Conservation (phyloP, 92 coral and sea anemone species). For the Nematostella vectensis region DNA sequence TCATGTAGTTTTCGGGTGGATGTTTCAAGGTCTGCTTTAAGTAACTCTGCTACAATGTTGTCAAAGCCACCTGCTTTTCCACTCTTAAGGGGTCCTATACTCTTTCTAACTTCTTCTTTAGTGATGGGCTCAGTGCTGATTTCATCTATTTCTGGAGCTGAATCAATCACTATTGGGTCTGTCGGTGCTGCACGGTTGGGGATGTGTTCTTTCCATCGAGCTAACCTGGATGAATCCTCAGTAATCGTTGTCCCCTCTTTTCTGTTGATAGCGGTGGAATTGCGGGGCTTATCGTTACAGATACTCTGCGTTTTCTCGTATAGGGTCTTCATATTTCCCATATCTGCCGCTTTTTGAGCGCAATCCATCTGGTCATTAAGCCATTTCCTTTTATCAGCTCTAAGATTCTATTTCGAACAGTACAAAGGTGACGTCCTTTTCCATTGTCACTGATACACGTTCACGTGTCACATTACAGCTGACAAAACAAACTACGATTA, state of each 20-base stretch:
- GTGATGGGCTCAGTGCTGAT: conserved; percentile 10
- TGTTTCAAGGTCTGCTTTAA: not conserved
- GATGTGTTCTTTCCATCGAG: conserved; percentile 13
- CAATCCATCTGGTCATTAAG: conserved; percentile 2
- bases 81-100: not conserved
- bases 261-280: not conserved
- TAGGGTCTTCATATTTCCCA: conserved; percentile 4
- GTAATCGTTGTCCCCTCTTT: not conserved
- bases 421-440: too few relatives aligned
- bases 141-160: not conserved
- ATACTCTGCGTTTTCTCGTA: conserved; percentile 6
- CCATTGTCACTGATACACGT: too few relatives aligned
- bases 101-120: not conserved
- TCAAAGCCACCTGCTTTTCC: conserved; percentile 7
- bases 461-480: too few relatives aligned
- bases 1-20: too few relatives aligned
- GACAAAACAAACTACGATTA: too few relatives aligned
- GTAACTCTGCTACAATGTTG: conserved; percentile 5
- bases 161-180: conserved; percentile 8
- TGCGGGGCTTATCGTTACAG: conserved; percentile 5
- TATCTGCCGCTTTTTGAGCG: conserved; percentile 12
- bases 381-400: conserved; percentile 3
- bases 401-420: not conserved
- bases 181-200: conserved; percentile 2
- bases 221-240: not conserved